A percentile compares a stretch with the other conserved stretches of the same genome.
Conservation (phyloP, 1,140 invertebrate genomes). For the Acromyrmex heyeri region DNA sequence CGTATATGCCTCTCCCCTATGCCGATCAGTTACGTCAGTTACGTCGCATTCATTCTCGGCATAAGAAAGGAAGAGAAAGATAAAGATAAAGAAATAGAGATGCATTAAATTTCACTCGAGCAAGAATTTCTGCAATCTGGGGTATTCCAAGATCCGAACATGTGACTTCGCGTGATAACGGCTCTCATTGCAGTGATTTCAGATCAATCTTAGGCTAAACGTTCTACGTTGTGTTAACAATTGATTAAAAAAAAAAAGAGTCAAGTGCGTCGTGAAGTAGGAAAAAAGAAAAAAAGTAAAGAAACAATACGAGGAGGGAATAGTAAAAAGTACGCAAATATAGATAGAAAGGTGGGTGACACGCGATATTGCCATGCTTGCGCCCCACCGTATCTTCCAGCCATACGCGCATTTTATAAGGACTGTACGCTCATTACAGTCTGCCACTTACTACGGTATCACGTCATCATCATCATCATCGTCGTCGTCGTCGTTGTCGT, state of each 20-base stretch:
- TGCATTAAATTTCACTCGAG: background rate
- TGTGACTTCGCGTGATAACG: conserved; percentile 6
- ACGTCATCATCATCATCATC: background rate
- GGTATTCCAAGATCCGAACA: background rate
- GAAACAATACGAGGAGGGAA: background rate
- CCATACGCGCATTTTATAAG: conserved; percentile 63
- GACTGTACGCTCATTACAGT: conserved; percentile 42
- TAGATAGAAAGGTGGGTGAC: conserved; percentile 17
- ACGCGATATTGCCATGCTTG: conserved; percentile 63
- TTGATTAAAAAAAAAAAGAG: background rate
- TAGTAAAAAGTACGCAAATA: background rate
- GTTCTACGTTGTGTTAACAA: background rate
- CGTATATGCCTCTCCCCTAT: background rate
- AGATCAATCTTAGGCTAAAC: background rate
- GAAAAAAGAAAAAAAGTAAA: background rate
- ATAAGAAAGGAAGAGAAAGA: background rate
- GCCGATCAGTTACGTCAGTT: background rate
- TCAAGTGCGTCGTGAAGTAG: background rate
- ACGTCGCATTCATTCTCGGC: background rate
- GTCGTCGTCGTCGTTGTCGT: too few species aligned
- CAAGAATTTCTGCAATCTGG: background rate
- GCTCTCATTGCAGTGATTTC: background rate
- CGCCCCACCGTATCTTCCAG: conserved; percentile 62
- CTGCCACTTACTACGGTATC: conserved; percentile 57
- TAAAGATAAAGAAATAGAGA: background rate